phyloP scores from a whole-genome alignment of 1,140 invertebrate genomes.

The Meloidogyne hapla region DNA sequence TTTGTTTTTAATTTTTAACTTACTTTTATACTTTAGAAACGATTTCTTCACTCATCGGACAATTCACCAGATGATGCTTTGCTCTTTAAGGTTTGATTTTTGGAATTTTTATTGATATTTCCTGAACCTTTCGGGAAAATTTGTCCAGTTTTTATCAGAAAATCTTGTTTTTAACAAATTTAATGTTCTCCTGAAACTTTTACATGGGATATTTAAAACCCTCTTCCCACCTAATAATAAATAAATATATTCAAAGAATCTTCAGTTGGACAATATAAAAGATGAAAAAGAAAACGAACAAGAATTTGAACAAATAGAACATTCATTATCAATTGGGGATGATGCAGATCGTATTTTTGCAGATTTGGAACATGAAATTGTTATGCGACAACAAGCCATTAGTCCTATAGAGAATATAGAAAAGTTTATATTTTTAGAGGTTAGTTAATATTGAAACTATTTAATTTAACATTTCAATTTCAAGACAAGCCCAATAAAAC shows the following conservation, averaged over 20 bases:
- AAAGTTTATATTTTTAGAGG: not conserved
- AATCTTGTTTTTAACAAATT: too few species aligned
- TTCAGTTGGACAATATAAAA: not conserved
- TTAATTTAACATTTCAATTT: not conserved
- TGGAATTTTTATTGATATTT: too few species aligned
- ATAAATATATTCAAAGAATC: not conserved
- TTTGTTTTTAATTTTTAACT: not conserved
- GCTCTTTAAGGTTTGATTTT: not conserved
- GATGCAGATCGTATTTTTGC: conserved; percentile 2
- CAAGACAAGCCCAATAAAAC: not conserved
- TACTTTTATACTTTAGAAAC: not conserved
- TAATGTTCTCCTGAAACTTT: too few species aligned
- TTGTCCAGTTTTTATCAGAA: too few species aligned
- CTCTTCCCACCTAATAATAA: not conserved
- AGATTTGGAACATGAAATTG: not conserved
- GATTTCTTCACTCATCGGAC: not conserved
- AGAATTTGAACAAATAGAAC: not conserved
- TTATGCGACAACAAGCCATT: not conserved
- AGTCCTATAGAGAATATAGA: not conserved
- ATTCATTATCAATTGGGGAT: not conserved
- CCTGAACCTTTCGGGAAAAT: too few species aligned
- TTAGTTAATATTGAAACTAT: not conserved
- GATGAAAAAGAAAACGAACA: not conserved
- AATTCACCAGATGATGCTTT: not conserved
- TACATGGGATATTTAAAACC: too few species aligned